Evolutionary conservation across 2,797 vertebrate species (phyloP).

Genomic region (Steatocranus sp.): DNA sequence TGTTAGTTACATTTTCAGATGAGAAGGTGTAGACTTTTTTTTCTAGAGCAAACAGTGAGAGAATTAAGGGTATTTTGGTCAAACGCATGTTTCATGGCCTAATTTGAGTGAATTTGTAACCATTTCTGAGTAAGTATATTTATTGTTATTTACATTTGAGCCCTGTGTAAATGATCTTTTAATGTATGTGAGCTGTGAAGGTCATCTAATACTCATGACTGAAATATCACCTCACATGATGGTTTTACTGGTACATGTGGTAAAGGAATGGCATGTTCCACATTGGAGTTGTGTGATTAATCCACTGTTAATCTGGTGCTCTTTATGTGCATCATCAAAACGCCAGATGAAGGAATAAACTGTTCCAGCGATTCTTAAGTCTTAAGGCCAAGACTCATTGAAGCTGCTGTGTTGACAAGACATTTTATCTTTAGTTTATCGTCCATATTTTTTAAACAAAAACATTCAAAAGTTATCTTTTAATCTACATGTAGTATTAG

Average conservation of each 20-base stretch:
- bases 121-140: background rate
- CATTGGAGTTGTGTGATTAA: background rate
- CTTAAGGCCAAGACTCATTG: background rate
- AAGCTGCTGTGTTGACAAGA: background rate
- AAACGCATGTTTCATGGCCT: background rate
- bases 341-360: background rate
- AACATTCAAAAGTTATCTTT: background rate
- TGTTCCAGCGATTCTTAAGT: background rate
- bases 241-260: background rate
- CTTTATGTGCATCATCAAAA: background rate
- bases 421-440: background rate
- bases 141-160: background rate
- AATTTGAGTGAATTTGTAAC: background rate
- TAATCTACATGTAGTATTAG: background rate
- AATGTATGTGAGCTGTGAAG: background rate
- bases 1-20: background rate
- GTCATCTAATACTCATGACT: background rate
- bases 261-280: background rate
- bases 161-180: background rate
- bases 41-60: background rate
- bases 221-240: background rate
- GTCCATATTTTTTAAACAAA: background rate
- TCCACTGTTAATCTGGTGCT: background rate
- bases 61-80: background rate
- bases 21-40: background rate